Conservation (phyloP, 2,113 vertebrate species). For the Myiopsitta monachus region DNA sequence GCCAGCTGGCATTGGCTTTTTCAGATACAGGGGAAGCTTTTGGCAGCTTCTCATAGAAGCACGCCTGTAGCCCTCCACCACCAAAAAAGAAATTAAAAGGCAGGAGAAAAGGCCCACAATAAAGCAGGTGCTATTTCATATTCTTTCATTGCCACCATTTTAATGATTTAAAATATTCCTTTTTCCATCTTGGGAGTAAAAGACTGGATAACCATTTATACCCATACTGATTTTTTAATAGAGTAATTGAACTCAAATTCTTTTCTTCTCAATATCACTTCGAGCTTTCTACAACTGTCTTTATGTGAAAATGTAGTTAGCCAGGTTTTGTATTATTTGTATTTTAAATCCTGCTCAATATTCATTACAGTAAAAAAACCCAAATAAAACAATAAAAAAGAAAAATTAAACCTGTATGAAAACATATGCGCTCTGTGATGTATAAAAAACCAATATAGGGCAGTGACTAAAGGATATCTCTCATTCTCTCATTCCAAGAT, state of each 20-base stretch:
- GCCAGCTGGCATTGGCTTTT: not conserved
- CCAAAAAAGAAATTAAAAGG: not conserved
- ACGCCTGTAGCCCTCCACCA: not conserved
- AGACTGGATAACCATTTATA: not conserved
- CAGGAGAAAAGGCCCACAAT: not conserved
- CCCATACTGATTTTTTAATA: not conserved
- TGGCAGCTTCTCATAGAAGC: not conserved
- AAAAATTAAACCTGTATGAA: not conserved
- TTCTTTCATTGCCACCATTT: not conserved
- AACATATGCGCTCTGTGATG: not conserved
- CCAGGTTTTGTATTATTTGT: not conserved
- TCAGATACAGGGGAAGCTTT: not conserved
- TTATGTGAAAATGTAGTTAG: not conserved
- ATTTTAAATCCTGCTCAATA: not conserved
- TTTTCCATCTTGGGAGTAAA: not conserved
- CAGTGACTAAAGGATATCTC: not conserved
- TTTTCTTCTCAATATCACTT: not conserved
- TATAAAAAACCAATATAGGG: not conserved
- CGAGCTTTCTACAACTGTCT: not conserved
- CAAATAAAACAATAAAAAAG: not conserved
- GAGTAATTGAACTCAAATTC: not conserved
- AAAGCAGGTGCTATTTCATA: not conserved
- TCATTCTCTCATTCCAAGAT: not conserved
- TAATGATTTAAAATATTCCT: not conserved
- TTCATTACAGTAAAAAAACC: not conserved